A percentile compares a stretch with the other conserved stretches of the same genome.
phyloP scores from a whole-genome alignment of 2,888 invertebrate species.

The Hemicrepidius hirtus region DNA sequence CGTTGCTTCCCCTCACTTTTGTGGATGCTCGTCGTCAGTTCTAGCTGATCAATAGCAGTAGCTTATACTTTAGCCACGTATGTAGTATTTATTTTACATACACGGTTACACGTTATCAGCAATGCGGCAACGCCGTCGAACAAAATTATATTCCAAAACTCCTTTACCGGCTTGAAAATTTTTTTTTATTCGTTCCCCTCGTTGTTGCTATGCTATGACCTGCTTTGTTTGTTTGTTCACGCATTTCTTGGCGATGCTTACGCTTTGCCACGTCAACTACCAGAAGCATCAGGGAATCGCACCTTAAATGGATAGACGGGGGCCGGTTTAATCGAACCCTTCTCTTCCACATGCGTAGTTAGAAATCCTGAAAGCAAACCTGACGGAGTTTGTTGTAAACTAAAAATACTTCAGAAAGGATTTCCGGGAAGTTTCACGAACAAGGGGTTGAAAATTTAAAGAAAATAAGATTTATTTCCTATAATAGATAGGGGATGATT shows the following conservation, averaged over 20 bases:
- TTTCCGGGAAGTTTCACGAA: too few relatives aligned
- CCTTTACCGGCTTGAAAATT: constrained; percentile 23
- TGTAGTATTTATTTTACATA: constrained; percentile 55
- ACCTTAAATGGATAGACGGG: constrained; percentile 24
- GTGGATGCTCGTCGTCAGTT: constrained; percentile 42
- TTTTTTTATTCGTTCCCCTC: constrained; percentile 39
- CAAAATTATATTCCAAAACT: constrained; percentile 22
- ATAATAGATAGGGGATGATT: too few relatives aligned
- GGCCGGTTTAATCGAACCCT: constrained; percentile 30
- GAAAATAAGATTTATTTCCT: too few relatives aligned
- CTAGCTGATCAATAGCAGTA: constrained; percentile 53
- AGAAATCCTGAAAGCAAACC: constrained; percentile 19
- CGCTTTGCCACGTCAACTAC: constrained; percentile 31
- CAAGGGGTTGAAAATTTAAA: too few relatives aligned
- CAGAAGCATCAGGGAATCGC: constrained; percentile 3
- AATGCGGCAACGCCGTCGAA: constrained; percentile 47
- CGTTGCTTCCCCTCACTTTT: constrained; percentile 43
- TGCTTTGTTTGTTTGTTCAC: constrained; percentile 15
- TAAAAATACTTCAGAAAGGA: too few relatives aligned
- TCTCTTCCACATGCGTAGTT: constrained; percentile 23
- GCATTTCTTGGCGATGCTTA: constrained; percentile 17
- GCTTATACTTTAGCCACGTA: constrained; percentile 54
- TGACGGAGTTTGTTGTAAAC: too few relatives aligned
- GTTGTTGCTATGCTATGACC: constrained; percentile 48
- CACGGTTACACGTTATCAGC: constrained; percentile 54